Percentiles rank a stretch among this genome's conserved stretches.
Evolutionary conservation across 2,888 invertebrate genomes (phyloP).

Genomic region (Urechis unicinctus): DNA sequence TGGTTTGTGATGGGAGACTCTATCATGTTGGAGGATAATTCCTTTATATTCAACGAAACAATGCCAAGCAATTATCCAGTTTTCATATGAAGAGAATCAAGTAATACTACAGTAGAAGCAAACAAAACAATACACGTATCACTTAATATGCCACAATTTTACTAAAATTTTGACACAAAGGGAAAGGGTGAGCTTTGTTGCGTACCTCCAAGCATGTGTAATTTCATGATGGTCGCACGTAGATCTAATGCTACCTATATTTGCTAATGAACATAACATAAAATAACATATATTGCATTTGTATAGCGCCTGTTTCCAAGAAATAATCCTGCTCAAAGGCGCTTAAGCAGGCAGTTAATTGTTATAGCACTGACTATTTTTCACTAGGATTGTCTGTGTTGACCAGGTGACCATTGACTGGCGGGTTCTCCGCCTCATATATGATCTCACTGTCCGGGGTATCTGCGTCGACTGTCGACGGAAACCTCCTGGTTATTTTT

Average conservation of each 20-base stretch:
- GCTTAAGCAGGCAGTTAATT: constrained; percentile 65
- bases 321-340: constrained; percentile 45
- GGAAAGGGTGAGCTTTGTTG: too few species aligned
- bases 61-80: too few species aligned
- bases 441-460: constrained; percentile 73
- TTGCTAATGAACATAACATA: constrained; percentile 66
- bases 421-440: constrained; percentile 77
- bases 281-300: too few species aligned
- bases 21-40: too few species aligned
- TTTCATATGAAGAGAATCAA: too few species aligned
- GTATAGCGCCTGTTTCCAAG: constrained; percentile 29
- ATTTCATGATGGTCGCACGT: constrained; percentile 71
- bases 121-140: too few species aligned
- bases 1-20: too few species aligned
- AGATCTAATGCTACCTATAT: constrained; percentile 73
- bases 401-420: constrained; percentile 60
- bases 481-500: constrained; percentile 55
- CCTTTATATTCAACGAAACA: too few species aligned
- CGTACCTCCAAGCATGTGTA: constrained; percentile 54
- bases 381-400: constrained; percentile 53
- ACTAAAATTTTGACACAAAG: too few species aligned
- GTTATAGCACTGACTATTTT: constrained; percentile 76
- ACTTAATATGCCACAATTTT: too few species aligned
- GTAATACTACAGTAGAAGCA: too few species aligned
- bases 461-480: constrained; percentile 81